These are phyloP conservation scores for Coregonus clupeaformis DNA, from an alignment of 2,113 vertebrate species.

Conservation along the genomic window DNA sequence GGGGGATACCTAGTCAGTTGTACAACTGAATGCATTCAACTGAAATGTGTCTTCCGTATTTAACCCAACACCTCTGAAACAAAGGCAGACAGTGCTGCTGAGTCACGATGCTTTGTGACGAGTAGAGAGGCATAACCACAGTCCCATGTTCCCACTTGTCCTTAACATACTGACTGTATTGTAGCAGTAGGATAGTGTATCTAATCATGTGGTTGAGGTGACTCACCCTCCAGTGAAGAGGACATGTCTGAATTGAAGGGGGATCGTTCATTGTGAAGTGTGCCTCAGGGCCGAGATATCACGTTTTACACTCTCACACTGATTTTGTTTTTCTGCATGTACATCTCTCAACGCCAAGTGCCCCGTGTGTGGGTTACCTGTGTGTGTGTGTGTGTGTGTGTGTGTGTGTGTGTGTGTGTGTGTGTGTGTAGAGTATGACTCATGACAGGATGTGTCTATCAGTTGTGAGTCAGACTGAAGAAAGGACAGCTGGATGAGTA, in stretches of 20 bases:
- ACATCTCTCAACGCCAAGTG: background rate
- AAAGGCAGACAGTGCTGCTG: no score
- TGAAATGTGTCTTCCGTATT: no score
- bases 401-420: slow-evolving; percentile 1
- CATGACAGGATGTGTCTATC: background rate
- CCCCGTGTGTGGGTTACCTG: background rate
- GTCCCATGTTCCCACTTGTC: slow-evolving; percentile 8
- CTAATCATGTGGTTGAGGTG: slow-evolving; percentile 13
- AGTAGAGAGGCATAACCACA: slow-evolving; percentile 16
- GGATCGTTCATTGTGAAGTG: slow-evolving; percentile 1
- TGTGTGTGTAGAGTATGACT: background rate
- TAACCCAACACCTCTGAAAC: no score
- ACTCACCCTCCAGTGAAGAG: slow-evolving; percentile 26
- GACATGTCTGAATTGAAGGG: slow-evolving; percentile 28
- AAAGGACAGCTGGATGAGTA: background rate
- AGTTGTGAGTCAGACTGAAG: background rate
- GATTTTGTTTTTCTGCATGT: slow-evolving; percentile 1
- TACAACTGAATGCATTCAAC: no score
- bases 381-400: slow-evolving; percentile 1
- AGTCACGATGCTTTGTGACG: no score
- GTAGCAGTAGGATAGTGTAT: background rate
- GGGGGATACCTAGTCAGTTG: no score
- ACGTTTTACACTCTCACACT: background rate
- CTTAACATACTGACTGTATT: background rate
- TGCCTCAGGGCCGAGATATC: slow-evolving; percentile 4